Base-by-base conservation (phyloP, 2,113 vertebrate genomes). In the Podarcis muralis region DNA sequence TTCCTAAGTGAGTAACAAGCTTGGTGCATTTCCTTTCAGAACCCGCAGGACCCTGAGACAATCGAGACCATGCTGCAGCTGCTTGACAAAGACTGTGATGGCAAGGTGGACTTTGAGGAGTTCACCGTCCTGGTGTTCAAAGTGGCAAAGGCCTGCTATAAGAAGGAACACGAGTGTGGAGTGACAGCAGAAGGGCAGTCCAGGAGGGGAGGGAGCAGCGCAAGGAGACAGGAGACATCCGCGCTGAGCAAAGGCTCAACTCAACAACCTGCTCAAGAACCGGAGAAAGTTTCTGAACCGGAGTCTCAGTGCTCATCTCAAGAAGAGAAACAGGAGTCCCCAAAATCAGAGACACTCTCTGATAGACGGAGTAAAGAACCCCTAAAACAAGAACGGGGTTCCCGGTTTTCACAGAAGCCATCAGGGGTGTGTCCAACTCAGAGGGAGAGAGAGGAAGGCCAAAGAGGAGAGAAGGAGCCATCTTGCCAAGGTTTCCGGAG, bases 41-140 rank as follows among this genome's bases (percentile, higher is more conserved):
- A 92, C 25, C 93, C 96, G 0, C 90, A 93, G 0, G 95, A 96
- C 22, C 95, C 94, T 0, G 72, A 88, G 59, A 95, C 95, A 0
- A 4, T 95, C 37, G 87, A 94, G 48, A 86, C 95, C 59, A 90
- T 95, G 74, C 74, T 97, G 30, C 68, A 32, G 53, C 93, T 95
- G 53, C 80, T 97, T 88, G 95, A 95, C 23, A 91, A 94, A 2
- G 93, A 96, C 23, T 6, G 90, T 57, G 91, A 90, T 0, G 74
- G 90, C 65, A 92, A 90, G 40, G 89, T 96, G 13, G 95, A 95
- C 22, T 96, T 97, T 83, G 77, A 91, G 0, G 94, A 96, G 83
- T 90, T 96, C 85, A 92, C 96, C n/a, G 90, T 94, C 48, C 91
- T 97, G 20, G 85, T 95, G 32, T 96, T 97, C 88, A 78, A 23